Evolutionary conservation across 2,113 vertebrate genomes (phyloP).

Genomic region (Rousettus leschenaultii): DNA sequence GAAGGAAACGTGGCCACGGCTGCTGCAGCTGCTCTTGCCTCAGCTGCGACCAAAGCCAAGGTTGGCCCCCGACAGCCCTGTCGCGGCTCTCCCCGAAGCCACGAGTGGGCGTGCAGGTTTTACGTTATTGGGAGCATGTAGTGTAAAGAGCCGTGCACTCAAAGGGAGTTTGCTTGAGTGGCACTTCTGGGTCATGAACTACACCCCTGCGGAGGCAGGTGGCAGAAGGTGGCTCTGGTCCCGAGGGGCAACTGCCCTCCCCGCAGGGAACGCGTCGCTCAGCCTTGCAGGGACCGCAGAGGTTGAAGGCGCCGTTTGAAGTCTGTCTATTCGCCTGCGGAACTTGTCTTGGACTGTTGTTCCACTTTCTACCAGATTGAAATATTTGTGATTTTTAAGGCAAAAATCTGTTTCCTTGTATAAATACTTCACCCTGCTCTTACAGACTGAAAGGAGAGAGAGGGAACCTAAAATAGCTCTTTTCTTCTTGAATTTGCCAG

Average conservation of each 20-base stretch:
- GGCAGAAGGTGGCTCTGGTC: not conserved
- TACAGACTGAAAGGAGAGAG: not conserved
- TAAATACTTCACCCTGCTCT: not conserved
- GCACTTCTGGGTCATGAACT: conserved; percentile 45
- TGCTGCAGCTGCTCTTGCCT: conserved; percentile 95
- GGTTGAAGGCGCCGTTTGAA: not conserved
- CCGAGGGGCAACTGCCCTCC: not conserved
- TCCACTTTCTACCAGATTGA: conserved; percentile 25
- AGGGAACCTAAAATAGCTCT: conserved; percentile 23
- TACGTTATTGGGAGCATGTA: conserved; percentile 13
- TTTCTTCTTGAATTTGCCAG: conserved; percentile 9
- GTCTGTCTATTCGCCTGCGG: not conserved
- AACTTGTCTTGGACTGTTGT: not conserved
- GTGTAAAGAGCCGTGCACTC: not conserved
- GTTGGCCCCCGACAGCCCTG: conserved; percentile 80
- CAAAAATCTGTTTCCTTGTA: conserved; percentile 45
- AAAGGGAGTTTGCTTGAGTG: not conserved
- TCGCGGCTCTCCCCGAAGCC: not conserved
- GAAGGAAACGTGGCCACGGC: conserved; percentile 98
- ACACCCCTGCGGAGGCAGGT: not conserved
- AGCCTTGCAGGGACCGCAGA: not conserved
- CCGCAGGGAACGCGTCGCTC: not conserved
- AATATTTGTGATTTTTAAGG: conserved; percentile 67
- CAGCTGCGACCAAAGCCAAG: conserved; percentile 99
- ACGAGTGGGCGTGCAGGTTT: conserved; percentile 29